These are phyloP conservation scores for Pelobates cultripes DNA, from an alignment of 2,797 vertebrate species.

Conservation along the genomic window DNA sequence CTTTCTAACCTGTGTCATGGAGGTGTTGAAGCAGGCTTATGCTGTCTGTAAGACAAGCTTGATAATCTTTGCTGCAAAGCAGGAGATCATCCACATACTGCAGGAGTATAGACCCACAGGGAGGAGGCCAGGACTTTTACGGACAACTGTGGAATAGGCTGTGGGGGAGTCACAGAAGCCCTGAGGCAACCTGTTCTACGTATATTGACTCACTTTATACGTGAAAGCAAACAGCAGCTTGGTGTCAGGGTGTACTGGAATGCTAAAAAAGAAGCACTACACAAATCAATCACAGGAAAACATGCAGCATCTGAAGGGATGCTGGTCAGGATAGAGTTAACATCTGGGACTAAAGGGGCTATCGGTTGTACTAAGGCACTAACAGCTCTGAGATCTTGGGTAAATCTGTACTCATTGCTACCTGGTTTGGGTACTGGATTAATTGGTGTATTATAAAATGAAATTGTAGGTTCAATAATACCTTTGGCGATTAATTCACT, in stretches of 20 bases:
- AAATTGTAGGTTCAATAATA: neutral
- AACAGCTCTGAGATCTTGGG: neutral
- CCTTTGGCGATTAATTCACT: neutral
- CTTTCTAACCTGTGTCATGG: neutral
- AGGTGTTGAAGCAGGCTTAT: too few relatives aligned
- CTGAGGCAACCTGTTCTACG: neutral
- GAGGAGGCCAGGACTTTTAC: neutral
- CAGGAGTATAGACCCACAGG: neutral
- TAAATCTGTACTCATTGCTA: neutral
- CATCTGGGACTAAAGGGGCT: neutral
- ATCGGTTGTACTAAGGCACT: neutral
- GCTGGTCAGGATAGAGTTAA: neutral
- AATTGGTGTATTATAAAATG: neutral
- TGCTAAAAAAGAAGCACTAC: neutral
- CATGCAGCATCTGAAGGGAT: neutral
- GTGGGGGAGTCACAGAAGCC: neutral
- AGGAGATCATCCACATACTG: constrained; percentile 6
- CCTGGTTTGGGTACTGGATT: neutral
- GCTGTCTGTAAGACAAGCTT: neutral
- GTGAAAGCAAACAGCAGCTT: constrained; percentile 1
- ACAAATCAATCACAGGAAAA: neutral
- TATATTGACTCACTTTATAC: neutral
- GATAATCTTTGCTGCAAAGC: neutral
- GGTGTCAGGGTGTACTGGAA: neutral
- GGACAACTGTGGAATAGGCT: neutral